Evolutionary conservation across 2,113 vertebrate species (phyloP).

Genomic region (Callospermophilus lateralis): DNA sequence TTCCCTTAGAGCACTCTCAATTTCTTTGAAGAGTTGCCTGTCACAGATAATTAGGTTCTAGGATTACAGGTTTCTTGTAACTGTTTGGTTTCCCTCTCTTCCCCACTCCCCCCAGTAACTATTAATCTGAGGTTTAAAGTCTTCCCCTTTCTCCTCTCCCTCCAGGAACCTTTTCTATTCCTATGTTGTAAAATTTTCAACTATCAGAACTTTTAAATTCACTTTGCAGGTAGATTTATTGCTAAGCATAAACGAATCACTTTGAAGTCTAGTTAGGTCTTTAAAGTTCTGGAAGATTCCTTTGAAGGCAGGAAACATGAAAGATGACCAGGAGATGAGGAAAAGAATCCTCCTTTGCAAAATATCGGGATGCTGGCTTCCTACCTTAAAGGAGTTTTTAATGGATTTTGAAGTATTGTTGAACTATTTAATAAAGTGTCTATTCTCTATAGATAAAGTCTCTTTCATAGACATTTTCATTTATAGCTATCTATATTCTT

Average conservation of each 20-base stretch:
- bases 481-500: not conserved
- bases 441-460: too few relatives aligned
- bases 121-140: not conserved
- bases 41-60: not conserved
- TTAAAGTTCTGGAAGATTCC: not conserved
- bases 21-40: constrained; percentile 3
- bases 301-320: not conserved
- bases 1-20: not conserved
- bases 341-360: not conserved
- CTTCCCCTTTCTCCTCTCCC: not conserved
- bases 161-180: not conserved
- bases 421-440: not conserved
- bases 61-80: not conserved
- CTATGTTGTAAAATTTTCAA: not conserved
- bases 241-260: not conserved
- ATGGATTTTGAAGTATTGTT: not conserved
- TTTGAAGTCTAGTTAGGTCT: not conserved
- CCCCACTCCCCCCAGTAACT: too few relatives aligned
- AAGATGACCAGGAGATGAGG: not conserved
- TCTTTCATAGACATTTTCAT: too few relatives aligned
- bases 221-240: not conserved
- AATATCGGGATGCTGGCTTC: not conserved
- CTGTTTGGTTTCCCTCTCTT: not conserved
- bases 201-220: not conserved
- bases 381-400: not conserved